Evolutionary conservation across 1,140 invertebrate genomes (phyloP).

Genomic region (Stegodyphus dumicola): DNA sequence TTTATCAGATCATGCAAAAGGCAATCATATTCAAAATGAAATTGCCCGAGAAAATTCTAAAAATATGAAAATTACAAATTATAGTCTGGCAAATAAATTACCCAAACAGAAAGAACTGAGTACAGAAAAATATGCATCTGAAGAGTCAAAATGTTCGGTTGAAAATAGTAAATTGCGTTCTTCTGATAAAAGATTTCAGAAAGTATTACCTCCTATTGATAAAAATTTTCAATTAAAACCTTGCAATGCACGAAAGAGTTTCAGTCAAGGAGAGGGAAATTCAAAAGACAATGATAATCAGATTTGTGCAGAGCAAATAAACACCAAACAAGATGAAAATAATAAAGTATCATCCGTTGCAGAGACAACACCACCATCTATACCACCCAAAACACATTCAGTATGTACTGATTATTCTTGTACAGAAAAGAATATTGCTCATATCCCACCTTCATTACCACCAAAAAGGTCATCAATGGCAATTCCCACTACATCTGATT

Average conservation of each 20-base stretch:
- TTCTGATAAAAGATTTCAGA: constrained; percentile 50
- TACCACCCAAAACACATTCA: neutral
- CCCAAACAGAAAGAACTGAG: no score
- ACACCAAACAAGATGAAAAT: neutral
- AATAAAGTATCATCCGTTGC: neutral
- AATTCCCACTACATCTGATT: neutral
- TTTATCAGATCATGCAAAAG: neutral
- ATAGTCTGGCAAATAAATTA: neutral
- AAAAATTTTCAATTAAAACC: constrained; percentile 43
- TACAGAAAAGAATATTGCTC: neutral
- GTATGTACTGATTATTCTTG: neutral
- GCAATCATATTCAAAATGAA: constrained; percentile 7
- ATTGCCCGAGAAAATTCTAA: constrained; percentile 32
- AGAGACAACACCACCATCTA: neutral
- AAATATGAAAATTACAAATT: constrained; percentile 19
- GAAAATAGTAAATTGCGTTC: constrained; percentile 27
- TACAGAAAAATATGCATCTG: neutral
- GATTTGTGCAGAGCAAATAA: neutral
- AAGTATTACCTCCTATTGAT: constrained; percentile 44
- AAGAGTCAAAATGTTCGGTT: neutral
- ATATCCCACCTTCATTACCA: constrained; percentile 30
- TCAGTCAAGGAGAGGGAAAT: neutral
- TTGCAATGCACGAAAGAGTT: constrained; percentile 16
- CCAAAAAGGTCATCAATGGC: constrained; percentile 33
- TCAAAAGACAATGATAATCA: no score